Base-by-base conservation (phyloP, 2,113 vertebrate genomes). In the Jaculus jaculus region DNA sequence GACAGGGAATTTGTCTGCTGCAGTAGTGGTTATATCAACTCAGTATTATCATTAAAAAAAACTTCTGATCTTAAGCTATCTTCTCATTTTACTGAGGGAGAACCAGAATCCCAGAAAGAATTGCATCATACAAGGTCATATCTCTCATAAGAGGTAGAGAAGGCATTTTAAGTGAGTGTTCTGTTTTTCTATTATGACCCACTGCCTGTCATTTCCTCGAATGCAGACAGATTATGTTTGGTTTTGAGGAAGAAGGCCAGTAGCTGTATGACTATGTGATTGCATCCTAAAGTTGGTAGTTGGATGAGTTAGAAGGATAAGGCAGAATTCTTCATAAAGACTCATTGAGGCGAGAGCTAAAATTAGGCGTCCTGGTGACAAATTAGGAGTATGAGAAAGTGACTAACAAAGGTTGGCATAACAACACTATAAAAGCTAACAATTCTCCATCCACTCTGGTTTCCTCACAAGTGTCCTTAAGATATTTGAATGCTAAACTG, bases 381-480 rank as follows among this genome's bases (percentile, higher is more conserved):
- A 58, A 82, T 68, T 65, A 69, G 68, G 2, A 89, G 1, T 81
- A 8, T 84, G 83, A 87, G n/a, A 78, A 78, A 81, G 10, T 58
- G 87, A 79, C 8, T 60, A 17, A 3, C 5, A 73, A 89, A n/a
- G 37, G 32, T 60, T 58, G 32, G 21, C 66, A 3, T 77, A 87
- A 37, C 8, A 78, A 28, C 23, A 13, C n/a, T 66, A 47, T 79
- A 91, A 80, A 92, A 54, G 28, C 23, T 3, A 54, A 84, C 34
- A 15, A 32, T 34, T 71, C 54, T 87, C 12, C 24, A 77, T 68
- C 51, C 15, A 51, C 11, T 85, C 4, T 2, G 58, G 63, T 90
- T 87, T 83, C 23, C 86, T 84, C 15, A 39, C 58, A 77, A 91
- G 17, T 82, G 18, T 85, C 34, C 91, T 88, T 63, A 87, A 92